These are phyloP conservation scores for Gasterosteus aculeatus DNA, from an alignment of 2,113 vertebrate species.

Conservation along the genomic window DNA sequence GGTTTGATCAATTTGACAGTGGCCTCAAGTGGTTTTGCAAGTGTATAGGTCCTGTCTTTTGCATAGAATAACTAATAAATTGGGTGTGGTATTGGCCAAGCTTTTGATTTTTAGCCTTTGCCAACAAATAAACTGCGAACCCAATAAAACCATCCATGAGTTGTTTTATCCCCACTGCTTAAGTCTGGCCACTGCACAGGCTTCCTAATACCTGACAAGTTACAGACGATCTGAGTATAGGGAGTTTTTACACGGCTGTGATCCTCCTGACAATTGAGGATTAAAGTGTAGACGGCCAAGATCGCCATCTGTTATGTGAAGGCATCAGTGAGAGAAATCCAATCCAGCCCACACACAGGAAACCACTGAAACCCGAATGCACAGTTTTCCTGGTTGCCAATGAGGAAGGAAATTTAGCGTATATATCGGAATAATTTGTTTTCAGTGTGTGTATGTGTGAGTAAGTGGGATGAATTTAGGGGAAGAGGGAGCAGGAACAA, in stretches of 20 bases:
- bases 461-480: conserved; percentile 24
- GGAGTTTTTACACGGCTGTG: conserved; percentile 42
- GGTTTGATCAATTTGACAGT: not conserved
- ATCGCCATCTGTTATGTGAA: conserved; percentile 63
- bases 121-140: not conserved
- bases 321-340: conserved; percentile 41
- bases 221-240: conserved; percentile 27
- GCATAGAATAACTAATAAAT: not conserved
- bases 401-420: conserved; percentile 22
- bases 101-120: not conserved
- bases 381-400: conserved; percentile 8
- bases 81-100: not conserved
- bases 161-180: not conserved
- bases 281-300: conserved; percentile 53
- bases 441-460: not conserved
- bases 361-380: not conserved
- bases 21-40: not conserved
- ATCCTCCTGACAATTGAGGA: conserved; percentile 60
- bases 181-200: not conserved
- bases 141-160: not conserved
- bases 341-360: conserved; percentile 36
- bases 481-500: conserved; percentile 44
- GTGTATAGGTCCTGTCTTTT: not conserved
- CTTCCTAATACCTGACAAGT: conserved; percentile 26
- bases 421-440: not conserved